These are phyloP conservation scores for Candidula unifasciata DNA, from an alignment of 2,888 invertebrate species.

Conservation along the genomic window DNA sequence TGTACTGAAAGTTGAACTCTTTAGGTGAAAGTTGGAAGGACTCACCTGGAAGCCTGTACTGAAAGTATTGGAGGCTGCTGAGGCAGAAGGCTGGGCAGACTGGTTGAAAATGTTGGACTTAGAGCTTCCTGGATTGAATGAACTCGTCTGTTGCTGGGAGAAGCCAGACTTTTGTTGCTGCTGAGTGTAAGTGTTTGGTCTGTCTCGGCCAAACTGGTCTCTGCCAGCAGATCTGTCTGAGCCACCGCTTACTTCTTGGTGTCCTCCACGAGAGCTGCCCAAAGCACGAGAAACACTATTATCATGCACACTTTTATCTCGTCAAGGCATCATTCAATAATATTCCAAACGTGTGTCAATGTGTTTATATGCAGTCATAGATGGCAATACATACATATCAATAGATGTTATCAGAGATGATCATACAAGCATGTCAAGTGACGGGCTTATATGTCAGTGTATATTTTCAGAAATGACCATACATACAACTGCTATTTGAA, in stretches of 20 bases:
- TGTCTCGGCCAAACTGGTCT: conserved; percentile 49
- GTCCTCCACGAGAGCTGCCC: conserved; percentile 32
- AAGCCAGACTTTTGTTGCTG: neutral
- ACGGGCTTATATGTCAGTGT: no score
- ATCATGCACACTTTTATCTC: no score
- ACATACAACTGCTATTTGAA: no score
- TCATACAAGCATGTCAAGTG: no score
- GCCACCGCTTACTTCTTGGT: neutral
- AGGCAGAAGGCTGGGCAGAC: neutral
- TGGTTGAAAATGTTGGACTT: conserved; percentile 33
- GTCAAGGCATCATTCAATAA: no score
- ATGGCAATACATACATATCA: no score
- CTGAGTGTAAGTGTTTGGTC: conserved; percentile 35
- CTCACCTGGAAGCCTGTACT: conserved; percentile 34
- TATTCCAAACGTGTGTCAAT: no score
- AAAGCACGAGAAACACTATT: neutral
- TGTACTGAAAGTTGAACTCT: conserved; percentile 1
- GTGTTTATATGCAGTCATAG: no score
- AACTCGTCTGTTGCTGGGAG: neutral
- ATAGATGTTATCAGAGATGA: no score
- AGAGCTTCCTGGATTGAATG: conserved; percentile 4
- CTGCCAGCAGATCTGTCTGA: conserved; percentile 22
- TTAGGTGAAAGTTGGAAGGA: neutral
- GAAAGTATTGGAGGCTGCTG: neutral
- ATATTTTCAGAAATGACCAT: no score